Conservation (phyloP, 2,888 invertebrate species). For the Hydrotaea diabolus region DNA sequence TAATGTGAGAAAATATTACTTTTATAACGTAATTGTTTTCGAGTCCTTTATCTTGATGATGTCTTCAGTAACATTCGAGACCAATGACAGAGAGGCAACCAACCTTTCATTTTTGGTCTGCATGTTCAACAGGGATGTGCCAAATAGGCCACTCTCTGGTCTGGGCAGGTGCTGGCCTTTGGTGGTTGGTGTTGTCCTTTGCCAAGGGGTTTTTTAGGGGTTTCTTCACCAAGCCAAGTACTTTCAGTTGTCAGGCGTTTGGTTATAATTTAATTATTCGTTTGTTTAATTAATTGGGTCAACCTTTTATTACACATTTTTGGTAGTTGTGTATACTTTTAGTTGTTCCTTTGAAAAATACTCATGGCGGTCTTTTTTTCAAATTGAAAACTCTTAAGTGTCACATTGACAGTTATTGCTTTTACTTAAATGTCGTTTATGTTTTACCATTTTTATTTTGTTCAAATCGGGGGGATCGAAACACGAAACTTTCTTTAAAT, state of each 20-base stretch:
- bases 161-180: slow-evolving; percentile 57
- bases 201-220: not conserved
- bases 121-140: slow-evolving; percentile 44
- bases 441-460: no score
- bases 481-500: not conserved
- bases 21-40: slow-evolving; percentile 75
- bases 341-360: not conserved
- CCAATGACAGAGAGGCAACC: not conserved
- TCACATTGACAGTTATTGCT: slow-evolving; percentile 36
- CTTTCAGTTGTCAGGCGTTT: slow-evolving; percentile 25
- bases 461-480: no score
- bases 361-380: not conserved
- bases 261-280: slow-evolving; percentile 64
- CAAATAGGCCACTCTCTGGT: slow-evolving; percentile 27
- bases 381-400: slow-evolving; percentile 1
- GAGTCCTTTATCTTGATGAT: slow-evolving; percentile 75
- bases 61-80: slow-evolving; percentile 7
- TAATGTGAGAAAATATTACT: slow-evolving; percentile 78
- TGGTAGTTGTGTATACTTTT: no score
- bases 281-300: slow-evolving; percentile 62
- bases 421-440: not conserved
- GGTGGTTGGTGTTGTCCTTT: slow-evolving; percentile 47
- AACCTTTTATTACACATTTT: slow-evolving; percentile 46
- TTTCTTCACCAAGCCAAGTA: not conserved
- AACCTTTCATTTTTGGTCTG: slow-evolving; percentile 7